Evolutionary conservation across 2,113 vertebrate genomes (phyloP), one percentile per base, ranked within the genome.

Genomic region (Amia ocellicauda): DNA sequence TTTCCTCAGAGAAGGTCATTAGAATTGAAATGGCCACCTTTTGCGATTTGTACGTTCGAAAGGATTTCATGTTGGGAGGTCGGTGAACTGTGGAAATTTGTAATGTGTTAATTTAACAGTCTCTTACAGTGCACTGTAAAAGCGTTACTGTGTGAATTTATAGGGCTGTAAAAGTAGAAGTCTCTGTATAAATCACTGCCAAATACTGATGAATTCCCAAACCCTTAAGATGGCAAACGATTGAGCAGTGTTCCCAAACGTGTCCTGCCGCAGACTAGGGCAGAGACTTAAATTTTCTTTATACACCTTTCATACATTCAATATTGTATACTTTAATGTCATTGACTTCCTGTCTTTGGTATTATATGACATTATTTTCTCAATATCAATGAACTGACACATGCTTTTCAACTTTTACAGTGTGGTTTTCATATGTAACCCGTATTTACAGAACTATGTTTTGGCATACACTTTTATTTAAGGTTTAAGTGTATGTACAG

Each of bases 131-230:
- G 27, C 19, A 42, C 28, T 24, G 55, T 64, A 56, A 64, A 54
- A 47, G 28, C 28, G 41, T 27, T 66, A 51, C 49, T 51, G 55
- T 58, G 55, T 58, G 43, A 20, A 66, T 66, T 36, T 58, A 55
- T 43, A 17, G 63, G 9, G 54, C 63, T 24, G 22, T 58, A 57
- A 57, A 47, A 56, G 16, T 41, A 29, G 24, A 64, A 41, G 14
- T 27, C 24, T 41, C n/a, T 24, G 47, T 52, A 49, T 64, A 57
- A 56, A 47, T 64, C 41, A 22, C 17, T 56, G 29, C 28, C 26
- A 26, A 28, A 54, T 56, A 43, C 54, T 57, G 53, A 41, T 27
- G 50, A 22, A 17, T 31, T 55, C 31, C 20, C 41, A 47, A n/a
- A 47, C 26, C 5, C 9, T 20, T 43, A 16, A 57, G 31, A 64